Conservation (phyloP, 2,888 invertebrate genomes). For the Sericinus montela region DNA sequence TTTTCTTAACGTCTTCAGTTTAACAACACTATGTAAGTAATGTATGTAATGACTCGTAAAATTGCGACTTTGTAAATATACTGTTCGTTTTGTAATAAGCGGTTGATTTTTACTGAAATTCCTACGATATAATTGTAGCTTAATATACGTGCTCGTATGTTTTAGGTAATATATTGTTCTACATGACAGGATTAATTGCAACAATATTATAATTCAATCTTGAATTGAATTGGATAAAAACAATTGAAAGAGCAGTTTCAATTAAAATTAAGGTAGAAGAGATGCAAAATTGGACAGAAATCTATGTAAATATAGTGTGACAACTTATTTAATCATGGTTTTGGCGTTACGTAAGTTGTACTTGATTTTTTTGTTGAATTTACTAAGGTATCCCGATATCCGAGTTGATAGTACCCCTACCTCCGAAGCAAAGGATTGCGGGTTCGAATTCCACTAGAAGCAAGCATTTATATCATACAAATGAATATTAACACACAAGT, state of each 20-base stretch:
- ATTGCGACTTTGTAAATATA: no score
- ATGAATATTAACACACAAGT: no score
- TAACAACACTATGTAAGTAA: conserved; percentile 33
- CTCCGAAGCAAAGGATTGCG: no score
- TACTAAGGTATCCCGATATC: background rate
- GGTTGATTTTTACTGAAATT: background rate
- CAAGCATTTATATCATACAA: no score
- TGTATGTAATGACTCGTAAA: background rate
- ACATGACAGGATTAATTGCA: conserved; percentile 26
- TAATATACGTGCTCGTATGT: no score
- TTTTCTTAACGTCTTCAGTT: conserved; percentile 21
- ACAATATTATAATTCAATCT: conserved; percentile 31
- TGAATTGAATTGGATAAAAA: conserved; percentile 36
- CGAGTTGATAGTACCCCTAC: no score
- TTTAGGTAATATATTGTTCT: conserved; percentile 36
- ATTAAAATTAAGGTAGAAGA: conserved; percentile 33
- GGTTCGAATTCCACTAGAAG: no score
- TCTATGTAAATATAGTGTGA: conserved; percentile 23
- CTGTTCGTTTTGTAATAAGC: no score
- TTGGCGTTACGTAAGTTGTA: conserved; percentile 35
- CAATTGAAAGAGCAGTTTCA: conserved; percentile 31
- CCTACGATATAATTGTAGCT: no score
- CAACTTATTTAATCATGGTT: conserved; percentile 29
- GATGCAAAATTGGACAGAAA: conserved; percentile 25
- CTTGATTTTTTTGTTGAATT: conserved; percentile 1